phyloP scores from a whole-genome alignment of 35 echinoderm and acorn worm species.

The Patiria miniata region DNA sequence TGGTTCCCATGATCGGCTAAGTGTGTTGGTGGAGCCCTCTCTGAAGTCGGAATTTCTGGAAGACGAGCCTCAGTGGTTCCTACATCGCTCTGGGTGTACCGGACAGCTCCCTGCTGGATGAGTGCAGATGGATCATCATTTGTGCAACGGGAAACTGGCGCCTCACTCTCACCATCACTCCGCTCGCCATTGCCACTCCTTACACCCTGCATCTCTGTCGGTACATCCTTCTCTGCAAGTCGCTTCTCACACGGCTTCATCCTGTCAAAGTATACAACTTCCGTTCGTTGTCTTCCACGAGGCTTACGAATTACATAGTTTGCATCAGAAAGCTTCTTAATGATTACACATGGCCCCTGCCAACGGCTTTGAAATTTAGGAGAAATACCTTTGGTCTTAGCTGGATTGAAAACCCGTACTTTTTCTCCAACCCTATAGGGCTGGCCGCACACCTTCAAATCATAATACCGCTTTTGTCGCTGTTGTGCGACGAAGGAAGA shows the following conservation, averaged over 20 bases:
- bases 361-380: constrained; percentile 5
- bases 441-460: background rate
- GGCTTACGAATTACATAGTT: background rate
- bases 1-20: too few species aligned
- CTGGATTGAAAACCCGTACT: constrained; percentile 10
- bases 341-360: background rate
- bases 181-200: too few species aligned
- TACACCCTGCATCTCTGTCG: too few species aligned
- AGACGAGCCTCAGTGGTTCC: too few species aligned
- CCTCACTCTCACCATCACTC: too few species aligned
- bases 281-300: background rate
- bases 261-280: background rate
- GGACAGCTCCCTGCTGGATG: too few species aligned
- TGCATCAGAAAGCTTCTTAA: background rate
- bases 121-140: too few species aligned
- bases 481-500: background rate
- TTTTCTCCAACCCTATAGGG: background rate
- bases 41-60: too few species aligned
- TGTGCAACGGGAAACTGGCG: too few species aligned
- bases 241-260: background rate
- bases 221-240: too few species aligned
- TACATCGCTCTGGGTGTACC: too few species aligned
- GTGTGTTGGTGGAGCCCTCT: too few species aligned
- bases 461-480: constrained; percentile 33
- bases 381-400: constrained; percentile 17